Evolutionary conservation across 2,888 invertebrate species (phyloP), one percentile per base, ranked within the genome.

Genomic region (Sipha maydis): DNA sequence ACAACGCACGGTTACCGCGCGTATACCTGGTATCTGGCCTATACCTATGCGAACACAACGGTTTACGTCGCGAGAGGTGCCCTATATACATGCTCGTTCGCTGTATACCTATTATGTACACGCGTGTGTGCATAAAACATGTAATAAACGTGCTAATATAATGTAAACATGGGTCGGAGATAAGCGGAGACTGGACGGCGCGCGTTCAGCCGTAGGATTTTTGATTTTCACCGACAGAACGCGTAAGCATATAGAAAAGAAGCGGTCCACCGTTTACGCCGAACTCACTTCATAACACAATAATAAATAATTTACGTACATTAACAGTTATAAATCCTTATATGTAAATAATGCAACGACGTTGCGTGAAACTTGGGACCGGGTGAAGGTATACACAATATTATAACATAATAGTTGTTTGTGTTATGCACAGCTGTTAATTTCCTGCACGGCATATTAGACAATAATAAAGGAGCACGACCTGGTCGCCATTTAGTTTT

Each of bases 151-250:
- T 67, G 25, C 25, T 2, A 25, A n/a, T 67, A 67, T 48, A 48
- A 48, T 48, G 48, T 48, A 48, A 48, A 48, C 69, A 69, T 8
- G 5, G n/a, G 1, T 11, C 69, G n/a, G 67, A 56, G 56, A 56
- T 34, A 25, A 56, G 21, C 31, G 7, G 17, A 54, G 83, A 83
- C 54, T 19, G 41, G 73, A 73, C 83, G 83, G 73, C 73, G 83
- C 48, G 28, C 25, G 71, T 25, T 48, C 48, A 48, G 21, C 31
- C 71, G 54, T 54, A 73, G 31, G 2, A 71, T 83, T 83, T 83
- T 73, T 31, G 31, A 83, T 71, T 83, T 54, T 48, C 54, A 21
- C 21, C 34, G 54, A 31, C 83, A 21, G 56, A 34, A 56, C 41
- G 11, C 1, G 78, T 2, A 17, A 7, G 8, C 7, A 9, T 1